phyloP scores from a whole-genome alignment of 2,888 invertebrate genomes.

The Eupsilia transversa region DNA sequence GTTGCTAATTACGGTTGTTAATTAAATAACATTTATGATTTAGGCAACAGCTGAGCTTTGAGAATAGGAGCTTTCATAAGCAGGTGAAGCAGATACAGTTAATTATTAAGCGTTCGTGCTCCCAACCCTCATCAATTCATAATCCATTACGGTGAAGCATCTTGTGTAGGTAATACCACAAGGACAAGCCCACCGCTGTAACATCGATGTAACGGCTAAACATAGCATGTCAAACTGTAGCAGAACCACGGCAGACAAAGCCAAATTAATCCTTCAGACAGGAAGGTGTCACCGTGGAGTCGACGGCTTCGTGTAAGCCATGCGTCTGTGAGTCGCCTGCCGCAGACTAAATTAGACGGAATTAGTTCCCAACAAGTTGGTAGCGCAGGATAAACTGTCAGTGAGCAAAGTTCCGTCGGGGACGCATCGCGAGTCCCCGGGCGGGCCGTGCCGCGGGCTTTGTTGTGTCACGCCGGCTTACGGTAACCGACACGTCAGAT shows the following conservation, averaged over 20 bases:
- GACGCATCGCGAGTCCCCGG: slow-evolving; percentile 66
- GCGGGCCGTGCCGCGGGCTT: slow-evolving; percentile 62
- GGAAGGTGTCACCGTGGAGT: slow-evolving; percentile 73
- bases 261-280: slow-evolving; percentile 78
- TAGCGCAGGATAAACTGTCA: slow-evolving; percentile 76
- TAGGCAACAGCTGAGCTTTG: slow-evolving; percentile 28
- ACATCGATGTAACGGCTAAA: slow-evolving; percentile 56
- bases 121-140: slow-evolving; percentile 48
- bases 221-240: slow-evolving; percentile 67
- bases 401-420: slow-evolving; percentile 70
- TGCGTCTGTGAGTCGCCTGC: slow-evolving; percentile 69
- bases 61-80: slow-evolving; percentile 16
- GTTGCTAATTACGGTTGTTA: slow-evolving; percentile 55
- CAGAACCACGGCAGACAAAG: slow-evolving; percentile 74
- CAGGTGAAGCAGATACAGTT: slow-evolving; percentile 41
- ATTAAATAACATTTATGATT: slow-evolving; percentile 56
- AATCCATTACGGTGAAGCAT: slow-evolving; percentile 42
- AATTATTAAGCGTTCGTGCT: slow-evolving; percentile 42
- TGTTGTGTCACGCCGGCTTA: slow-evolving; percentile 68
- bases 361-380: slow-evolving; percentile 81
- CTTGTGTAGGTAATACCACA: slow-evolving; percentile 34
- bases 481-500: slow-evolving; percentile 67
- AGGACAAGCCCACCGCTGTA: slow-evolving; percentile 16
- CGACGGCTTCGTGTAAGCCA: slow-evolving; percentile 68
- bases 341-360: slow-evolving; percentile 79